A percentile compares a stretch with the other conserved stretches of the same genome.
Conservation (phyloP, 1,140 invertebrate species). For the Neodiprion fabricii region DNA sequence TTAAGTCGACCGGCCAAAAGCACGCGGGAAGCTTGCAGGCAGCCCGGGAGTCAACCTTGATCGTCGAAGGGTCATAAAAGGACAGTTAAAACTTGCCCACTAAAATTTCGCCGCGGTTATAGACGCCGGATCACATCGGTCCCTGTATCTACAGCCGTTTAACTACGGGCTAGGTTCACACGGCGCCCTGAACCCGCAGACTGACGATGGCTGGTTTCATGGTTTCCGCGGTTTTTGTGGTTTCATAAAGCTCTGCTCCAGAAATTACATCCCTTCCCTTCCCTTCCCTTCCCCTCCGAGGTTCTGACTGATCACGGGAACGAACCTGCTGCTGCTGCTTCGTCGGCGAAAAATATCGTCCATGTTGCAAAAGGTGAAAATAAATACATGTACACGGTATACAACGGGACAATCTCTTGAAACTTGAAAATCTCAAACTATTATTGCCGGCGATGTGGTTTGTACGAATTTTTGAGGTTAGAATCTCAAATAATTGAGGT, state of each 20-base stretch:
- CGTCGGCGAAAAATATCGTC: neutral
- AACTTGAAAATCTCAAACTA: no score
- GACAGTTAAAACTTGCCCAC: conserved; percentile 4
- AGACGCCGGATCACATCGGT: neutral
- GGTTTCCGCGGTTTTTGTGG: neutral
- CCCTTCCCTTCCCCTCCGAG: neutral
- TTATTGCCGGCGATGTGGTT: no score
- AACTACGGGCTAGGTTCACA: neutral
- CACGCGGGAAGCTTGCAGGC: no score
- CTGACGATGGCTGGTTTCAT: neutral
- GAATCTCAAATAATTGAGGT: no score
- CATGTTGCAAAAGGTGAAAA: neutral
- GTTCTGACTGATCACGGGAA: neutral
- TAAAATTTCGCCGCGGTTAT: neutral
- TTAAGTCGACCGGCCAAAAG: neutral
- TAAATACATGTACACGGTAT: no score
- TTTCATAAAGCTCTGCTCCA: neutral
- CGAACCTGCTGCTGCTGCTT: neutral
- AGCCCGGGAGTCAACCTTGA: neutral
- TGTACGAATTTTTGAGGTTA: no score
- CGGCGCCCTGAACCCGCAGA: neutral
- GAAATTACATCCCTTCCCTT: neutral
- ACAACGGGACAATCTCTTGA: neutral
- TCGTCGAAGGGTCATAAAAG: conserved; percentile 3
- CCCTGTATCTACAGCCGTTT: no score